Base-by-base conservation (phyloP, 2,888 invertebrate genomes). In the Rosalia funebris region DNA sequence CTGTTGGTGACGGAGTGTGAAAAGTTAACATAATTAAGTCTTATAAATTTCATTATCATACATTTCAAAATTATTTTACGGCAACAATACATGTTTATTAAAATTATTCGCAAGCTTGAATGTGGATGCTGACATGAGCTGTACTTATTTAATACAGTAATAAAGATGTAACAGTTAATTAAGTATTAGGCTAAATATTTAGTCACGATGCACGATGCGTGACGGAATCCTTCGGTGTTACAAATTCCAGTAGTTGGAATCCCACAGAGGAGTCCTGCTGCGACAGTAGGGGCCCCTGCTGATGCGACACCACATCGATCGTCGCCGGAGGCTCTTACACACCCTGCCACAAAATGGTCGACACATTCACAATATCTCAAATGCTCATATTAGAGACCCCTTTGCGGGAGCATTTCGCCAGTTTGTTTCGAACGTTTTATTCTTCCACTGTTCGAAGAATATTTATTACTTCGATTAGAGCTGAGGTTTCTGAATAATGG, bases 241-340 rank as follows among this genome's bases (percentile, higher is more conserved):
- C 55, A 36, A 54, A 62, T 53, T 59, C 67, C 69, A 34, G 60
- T 60, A 60, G 69, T 66, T 20, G 70, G 71, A 70, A 71, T 67
- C 76, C 75, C 64, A 73, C 68, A 69, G 77, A 69, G 76, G 70
- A 64, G 71, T 69, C 78, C 77, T 72, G 77, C 78, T 78, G 78
- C 76, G 77, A 77, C 78, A 75, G 78, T 77, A 77, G 77, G 77
- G 75, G 75, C 77, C 77, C 78, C 77, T 75, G 77, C 78, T 75
- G 78, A 69, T 75, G 77, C 75, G 76, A 76, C 75, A 77, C 68
- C 74, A 72, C 76, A 77, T 78, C 77, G 77, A 78, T 77, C 76
- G 76, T 71, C 55, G 74, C 77, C 75, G 11, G 9, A 47, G 61
- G 68, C 68, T 54, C 54, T 58, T 60, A 65, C 65, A 65, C 67